phyloP scores from a whole-genome alignment of 2,113 vertebrate genomes.

The Prionailurus viverrinus region DNA sequence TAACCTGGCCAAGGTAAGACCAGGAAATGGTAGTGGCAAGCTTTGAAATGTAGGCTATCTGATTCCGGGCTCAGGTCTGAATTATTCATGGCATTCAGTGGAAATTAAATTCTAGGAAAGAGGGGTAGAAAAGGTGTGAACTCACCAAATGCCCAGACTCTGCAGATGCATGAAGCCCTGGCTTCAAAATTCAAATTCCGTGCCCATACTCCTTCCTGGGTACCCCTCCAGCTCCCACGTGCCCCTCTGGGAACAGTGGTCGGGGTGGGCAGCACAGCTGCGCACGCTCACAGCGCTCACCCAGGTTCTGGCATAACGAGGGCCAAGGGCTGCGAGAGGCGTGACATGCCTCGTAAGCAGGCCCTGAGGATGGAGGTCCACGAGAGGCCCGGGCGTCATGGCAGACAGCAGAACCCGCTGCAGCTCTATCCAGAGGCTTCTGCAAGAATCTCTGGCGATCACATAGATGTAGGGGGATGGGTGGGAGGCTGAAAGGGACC shows the following conservation, averaged over 20 bases:
- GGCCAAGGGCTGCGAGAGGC: background rate
- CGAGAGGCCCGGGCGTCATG: background rate
- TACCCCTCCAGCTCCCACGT: background rate
- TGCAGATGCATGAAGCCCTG: background rate
- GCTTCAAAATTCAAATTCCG: background rate
- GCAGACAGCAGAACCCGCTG: background rate
- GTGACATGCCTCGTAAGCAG: background rate
- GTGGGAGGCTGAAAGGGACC: background rate
- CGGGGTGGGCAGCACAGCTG: fast-evolving
- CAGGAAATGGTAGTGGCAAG: background rate
- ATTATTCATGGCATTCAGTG: background rate
- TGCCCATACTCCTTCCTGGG: background rate
- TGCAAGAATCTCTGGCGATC: background rate
- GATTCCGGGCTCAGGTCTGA: background rate
- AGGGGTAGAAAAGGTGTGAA: background rate
- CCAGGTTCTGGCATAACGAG: background rate
- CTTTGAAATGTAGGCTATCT: background rate
- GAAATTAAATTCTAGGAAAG: background rate
- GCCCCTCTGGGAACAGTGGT: background rate
- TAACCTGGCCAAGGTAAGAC: background rate
- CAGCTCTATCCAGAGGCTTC: background rate
- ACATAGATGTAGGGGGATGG: background rate
- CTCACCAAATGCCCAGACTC: background rate
- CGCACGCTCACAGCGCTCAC: background rate
- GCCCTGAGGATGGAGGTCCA: background rate